These are phyloP conservation scores for Ochropleura plecta DNA, from an alignment of 2,888 invertebrate genomes.

Conservation along the genomic window DNA sequence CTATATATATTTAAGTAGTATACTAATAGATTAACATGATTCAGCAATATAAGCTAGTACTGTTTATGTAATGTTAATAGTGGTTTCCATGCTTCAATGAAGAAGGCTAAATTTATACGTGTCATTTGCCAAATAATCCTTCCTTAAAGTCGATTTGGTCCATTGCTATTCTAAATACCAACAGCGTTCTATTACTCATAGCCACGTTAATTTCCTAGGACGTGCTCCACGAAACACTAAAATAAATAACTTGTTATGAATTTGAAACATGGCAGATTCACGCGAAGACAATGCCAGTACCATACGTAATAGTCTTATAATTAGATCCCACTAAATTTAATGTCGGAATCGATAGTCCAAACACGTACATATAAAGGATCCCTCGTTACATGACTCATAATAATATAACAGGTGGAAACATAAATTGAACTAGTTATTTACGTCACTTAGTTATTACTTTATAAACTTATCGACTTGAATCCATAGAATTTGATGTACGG, in stretches of 20 bases:
- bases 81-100: neutral
- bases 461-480: conserved; percentile 36
- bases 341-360: conserved; percentile 48
- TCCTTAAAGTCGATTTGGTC: neutral
- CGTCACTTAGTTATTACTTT: conserved; percentile 30
- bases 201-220: conserved; percentile 15
- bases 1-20: conserved; percentile 11
- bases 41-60: neutral
- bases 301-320: conserved; percentile 53
- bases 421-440: conserved; percentile 25
- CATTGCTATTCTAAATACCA: neutral
- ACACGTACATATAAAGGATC: conserved; percentile 17
- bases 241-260: conserved; percentile 35
- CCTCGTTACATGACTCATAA: conserved; percentile 49
- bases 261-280: conserved; percentile 50
- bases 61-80: neutral
- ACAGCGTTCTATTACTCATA: conserved; percentile 6
- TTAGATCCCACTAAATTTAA: conserved; percentile 50
- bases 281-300: conserved; percentile 51
- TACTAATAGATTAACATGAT: neutral
- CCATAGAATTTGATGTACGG: conserved; percentile 31
- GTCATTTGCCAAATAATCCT: conserved; percentile 1
- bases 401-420: conserved; percentile 29
- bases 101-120: neutral
- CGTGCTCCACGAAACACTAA: conserved; percentile 13